Evolutionary conservation across 1,140 invertebrate genomes (phyloP).

Genomic region (Vollenhovia emeryi): DNA sequence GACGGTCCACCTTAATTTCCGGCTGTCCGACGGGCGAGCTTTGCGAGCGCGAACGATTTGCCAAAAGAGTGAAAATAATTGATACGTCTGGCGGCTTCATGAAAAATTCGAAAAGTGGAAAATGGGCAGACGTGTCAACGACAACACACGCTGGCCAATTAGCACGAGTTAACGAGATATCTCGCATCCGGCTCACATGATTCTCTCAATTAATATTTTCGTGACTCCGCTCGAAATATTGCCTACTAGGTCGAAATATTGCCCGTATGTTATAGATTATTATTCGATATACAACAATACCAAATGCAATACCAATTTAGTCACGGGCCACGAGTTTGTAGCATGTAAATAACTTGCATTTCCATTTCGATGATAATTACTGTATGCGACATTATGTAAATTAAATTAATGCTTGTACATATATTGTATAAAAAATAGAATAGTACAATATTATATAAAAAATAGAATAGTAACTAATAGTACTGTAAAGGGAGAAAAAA

Average conservation of each 20-base stretch:
- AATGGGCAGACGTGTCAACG: constrained; percentile 7
- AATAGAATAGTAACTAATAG: too few species aligned
- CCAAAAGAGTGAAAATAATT: constrained; percentile 36
- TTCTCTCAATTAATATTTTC: constrained; percentile 55
- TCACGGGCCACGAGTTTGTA: neutral
- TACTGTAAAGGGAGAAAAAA: too few species aligned
- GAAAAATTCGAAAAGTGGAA: constrained; percentile 37
- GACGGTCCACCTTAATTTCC: constrained; percentile 11
- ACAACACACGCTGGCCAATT: constrained; percentile 22
- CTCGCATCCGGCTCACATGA: neutral
- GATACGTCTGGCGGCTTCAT: constrained; percentile 30
- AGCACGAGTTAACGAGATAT: constrained; percentile 17
- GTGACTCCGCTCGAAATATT: neutral
- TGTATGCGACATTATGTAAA: constrained; percentile 8
- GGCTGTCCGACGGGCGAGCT: neutral
- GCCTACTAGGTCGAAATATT: neutral
- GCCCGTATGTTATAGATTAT: constrained; percentile 29
- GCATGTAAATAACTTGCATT: constrained; percentile 17
- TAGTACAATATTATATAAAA: neutral
- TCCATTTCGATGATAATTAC: constrained; percentile 28
- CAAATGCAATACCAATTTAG: constrained; percentile 16
- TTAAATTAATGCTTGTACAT: neutral
- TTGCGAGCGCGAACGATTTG: constrained; percentile 19
- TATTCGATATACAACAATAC: constrained; percentile 39
- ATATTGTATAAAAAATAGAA: neutral